phyloP scores from a whole-genome alignment of 37 sponge, comb jelly and placozoan genomes.

The Amphimedon queenslandica region DNA sequence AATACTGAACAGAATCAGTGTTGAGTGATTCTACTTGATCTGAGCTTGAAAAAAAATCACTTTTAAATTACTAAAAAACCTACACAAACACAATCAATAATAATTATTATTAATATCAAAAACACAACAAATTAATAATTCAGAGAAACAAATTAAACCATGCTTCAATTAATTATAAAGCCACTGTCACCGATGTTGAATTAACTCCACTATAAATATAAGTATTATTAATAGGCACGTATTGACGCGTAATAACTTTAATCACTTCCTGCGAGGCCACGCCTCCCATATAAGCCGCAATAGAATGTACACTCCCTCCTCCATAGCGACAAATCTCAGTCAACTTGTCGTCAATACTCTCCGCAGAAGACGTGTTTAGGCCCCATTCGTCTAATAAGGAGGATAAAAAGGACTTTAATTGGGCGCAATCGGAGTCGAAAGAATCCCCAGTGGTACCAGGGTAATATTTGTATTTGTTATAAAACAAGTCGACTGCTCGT shows the following conservation, averaged over 20 bases:
- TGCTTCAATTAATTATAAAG: conserved; percentile 21
- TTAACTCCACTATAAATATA: conserved; percentile 84
- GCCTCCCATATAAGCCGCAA: conserved; percentile 93
- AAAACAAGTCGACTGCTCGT: conserved; percentile 77
- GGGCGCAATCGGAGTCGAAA: conserved; percentile 50
- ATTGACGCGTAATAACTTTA: conserved; percentile 91
- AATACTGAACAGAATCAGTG: too few relatives aligned
- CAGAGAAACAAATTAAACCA: background rate
- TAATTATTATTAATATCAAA: background rate
- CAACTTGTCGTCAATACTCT: conserved; percentile 27
- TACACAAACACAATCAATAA: background rate
- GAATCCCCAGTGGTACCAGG: conserved; percentile 44
- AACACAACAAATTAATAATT: background rate
- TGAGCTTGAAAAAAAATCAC: background rate
- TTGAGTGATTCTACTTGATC: background rate
- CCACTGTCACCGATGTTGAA: conserved; percentile 46
- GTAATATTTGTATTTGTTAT: conserved; percentile 30
- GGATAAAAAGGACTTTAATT: conserved; percentile 46
- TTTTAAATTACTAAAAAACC: background rate
- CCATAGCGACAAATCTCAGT: conserved; percentile 66
- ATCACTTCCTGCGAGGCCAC: conserved; percentile 95
- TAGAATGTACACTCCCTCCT: conserved; percentile 84
- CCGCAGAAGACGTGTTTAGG: conserved; percentile 19
- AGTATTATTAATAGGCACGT: conserved; percentile 93
- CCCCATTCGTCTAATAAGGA: conserved; percentile 43